phyloP scores from a whole-genome alignment of 92 coral and sea anemone species.

The Parazoanthus atlanticus region DNA sequence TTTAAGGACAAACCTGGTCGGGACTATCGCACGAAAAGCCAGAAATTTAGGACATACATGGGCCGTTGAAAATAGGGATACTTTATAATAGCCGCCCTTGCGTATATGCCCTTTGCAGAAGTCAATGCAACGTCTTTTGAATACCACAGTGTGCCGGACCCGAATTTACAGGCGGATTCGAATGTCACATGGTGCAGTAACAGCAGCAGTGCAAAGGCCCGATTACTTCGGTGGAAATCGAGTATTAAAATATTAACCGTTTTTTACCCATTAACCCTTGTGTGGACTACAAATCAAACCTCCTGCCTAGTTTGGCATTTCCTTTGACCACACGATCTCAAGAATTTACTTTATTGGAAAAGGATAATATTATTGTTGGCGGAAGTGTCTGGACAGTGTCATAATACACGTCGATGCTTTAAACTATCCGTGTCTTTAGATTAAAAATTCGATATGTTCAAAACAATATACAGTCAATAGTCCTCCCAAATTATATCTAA shows the following conservation, averaged over 20 bases:
- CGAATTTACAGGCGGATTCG: no score
- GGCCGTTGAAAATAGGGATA: no score
- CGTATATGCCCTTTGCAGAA: no score
- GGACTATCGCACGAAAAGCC: no score
- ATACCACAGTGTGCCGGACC: no score
- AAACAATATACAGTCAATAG: background rate
- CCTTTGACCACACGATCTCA: constrained; percentile 2
- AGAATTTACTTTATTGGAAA: background rate
- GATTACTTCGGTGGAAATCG: background rate
- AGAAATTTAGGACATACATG: no score
- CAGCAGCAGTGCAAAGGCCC: no score
- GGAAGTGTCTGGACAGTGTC: background rate
- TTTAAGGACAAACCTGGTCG: no score
- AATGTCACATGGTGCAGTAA: no score
- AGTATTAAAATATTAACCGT: no score
- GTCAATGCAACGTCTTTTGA: no score
- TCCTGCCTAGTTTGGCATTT: background rate
- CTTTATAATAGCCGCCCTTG: no score
- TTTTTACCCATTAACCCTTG: background rate
- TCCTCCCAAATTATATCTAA: background rate
- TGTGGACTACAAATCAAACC: constrained; percentile 8
- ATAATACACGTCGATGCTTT: background rate
- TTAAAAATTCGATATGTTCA: background rate
- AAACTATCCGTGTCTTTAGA: background rate
- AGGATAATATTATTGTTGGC: background rate